A percentile compares a stretch with the other conserved stretches of the same genome.
These are phyloP conservation scores for Cochlearius cochlearius DNA, from an alignment of 2,113 vertebrate species.

Conservation along the genomic window DNA sequence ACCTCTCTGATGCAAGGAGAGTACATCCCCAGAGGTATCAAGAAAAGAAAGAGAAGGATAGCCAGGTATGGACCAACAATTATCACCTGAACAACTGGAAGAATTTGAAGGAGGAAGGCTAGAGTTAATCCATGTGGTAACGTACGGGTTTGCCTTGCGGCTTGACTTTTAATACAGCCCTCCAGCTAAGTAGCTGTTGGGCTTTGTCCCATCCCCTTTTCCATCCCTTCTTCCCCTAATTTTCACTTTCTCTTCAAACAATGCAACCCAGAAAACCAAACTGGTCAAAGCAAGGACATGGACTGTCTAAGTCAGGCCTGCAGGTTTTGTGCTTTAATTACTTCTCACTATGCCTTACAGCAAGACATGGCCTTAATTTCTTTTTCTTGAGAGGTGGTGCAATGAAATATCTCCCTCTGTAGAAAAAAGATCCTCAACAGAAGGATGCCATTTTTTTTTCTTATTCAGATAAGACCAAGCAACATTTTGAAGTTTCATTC, in stretches of 20 bases:
- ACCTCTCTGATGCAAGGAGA: constrained; percentile 88
- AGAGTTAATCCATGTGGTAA: constrained; percentile 32
- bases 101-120: constrained; percentile 61
- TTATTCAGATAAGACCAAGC: neutral
- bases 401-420: neutral
- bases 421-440: neutral
- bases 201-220: neutral
- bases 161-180: neutral
- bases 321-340: neutral
- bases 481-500: neutral
- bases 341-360: neutral
- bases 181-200: neutral
- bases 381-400: neutral
- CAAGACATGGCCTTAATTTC: neutral
- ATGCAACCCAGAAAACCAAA: neutral
- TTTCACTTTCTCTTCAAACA: neutral
- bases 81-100: constrained; percentile 81
- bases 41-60: constrained; percentile 82
- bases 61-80: constrained; percentile 81
- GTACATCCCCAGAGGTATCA: constrained; percentile 89
- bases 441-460: neutral
- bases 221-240: neutral
- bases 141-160: fast-evolving
- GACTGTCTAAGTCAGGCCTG: neutral
- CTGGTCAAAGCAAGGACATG: neutral